A percentile compares a stretch with the other conserved stretches of the same genome.
phyloP scores from a whole-genome alignment of 2,888 invertebrate species.

The Masnerella sp. region DNA sequence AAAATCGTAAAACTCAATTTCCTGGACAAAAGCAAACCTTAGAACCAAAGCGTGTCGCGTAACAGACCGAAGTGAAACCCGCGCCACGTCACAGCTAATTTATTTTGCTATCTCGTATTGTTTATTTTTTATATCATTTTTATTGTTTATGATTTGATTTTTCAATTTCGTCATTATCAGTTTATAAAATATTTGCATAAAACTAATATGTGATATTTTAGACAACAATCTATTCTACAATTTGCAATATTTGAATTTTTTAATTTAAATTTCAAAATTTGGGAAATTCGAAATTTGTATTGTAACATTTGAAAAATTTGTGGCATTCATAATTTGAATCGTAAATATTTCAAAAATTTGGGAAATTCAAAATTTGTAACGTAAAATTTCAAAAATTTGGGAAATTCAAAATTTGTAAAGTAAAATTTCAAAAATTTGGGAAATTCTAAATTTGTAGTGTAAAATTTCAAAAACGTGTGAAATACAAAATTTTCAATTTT shows the following conservation, averaged over 20 bases:
- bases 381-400: neutral
- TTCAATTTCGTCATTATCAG: too few relatives aligned
- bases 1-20: slow-evolving; percentile 73
- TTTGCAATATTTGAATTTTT: neutral
- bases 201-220: too few relatives aligned
- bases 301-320: too few relatives aligned
- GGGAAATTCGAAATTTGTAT: too few relatives aligned
- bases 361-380: neutral
- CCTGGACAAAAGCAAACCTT: slow-evolving; percentile 64
- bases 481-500: neutral
- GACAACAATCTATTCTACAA: too few relatives aligned
- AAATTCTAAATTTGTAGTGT: neutral
- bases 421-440: neutral
- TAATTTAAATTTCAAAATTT: neutral
- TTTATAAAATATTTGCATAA: too few relatives aligned
- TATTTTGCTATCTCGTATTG: too few relatives aligned
- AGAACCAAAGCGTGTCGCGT: slow-evolving; percentile 34
- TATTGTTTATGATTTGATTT: too few relatives aligned
- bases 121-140: too few relatives aligned
- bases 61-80: slow-evolving; percentile 29
- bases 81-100: slow-evolving; percentile 38
- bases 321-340: neutral
- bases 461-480: neutral
- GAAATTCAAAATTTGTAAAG: neutral
- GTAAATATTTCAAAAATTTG: neutral